Base-by-base conservation (phyloP, 2,113 vertebrate genomes). In the Xyliphius kryptos region DNA sequence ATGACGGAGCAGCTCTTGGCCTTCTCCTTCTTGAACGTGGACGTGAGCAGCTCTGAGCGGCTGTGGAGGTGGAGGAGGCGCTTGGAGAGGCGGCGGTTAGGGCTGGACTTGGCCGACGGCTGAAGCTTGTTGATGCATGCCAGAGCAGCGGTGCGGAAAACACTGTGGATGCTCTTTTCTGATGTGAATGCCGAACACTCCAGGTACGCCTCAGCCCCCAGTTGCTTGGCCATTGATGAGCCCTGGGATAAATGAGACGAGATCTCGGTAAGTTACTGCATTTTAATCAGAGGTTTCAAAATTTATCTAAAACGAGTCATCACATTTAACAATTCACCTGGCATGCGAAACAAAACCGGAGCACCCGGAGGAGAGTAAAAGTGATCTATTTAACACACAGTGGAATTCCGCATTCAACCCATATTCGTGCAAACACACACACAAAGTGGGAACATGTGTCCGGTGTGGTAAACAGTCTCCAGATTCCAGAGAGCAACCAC, bases 181-280 rank as follows among this genome's bases (percentile, higher is more conserved):
- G 94, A 97, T 22, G 93, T 95, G 82, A 95, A 95, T 1, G 94
- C 93, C 0, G 94, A 97, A 56, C 94, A 95, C 74, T 97, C 94
- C 73, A 97, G 82, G 77, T 97, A 97, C 0, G 88, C 83, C 75
- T 95, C 92, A 0, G 92, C 92, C 1, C 94, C 93, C 74, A 97
- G 59, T 78, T 96, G 94, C 82, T 90, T 89, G 74, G 93, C 93
- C 53, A 91, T 86, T 1, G 90, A 91, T 5, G 89, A 89, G n/a
- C 94, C 94, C 94, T 96, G 76, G n/a, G 16, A 2, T n/a, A 32
- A 9, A 14, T 50, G 41, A 20, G 32, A 2, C 2, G 46, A 8
- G 15, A 5, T 16, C 16, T 8, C 19, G 12, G 1, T 12, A 21
- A 20, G 13, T 1, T 2, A 6, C n/a, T 16, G 11, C 22, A 19